Conservation (phyloP, 2,888 invertebrate species). For the Scaptomyza caliginosa region DNA sequence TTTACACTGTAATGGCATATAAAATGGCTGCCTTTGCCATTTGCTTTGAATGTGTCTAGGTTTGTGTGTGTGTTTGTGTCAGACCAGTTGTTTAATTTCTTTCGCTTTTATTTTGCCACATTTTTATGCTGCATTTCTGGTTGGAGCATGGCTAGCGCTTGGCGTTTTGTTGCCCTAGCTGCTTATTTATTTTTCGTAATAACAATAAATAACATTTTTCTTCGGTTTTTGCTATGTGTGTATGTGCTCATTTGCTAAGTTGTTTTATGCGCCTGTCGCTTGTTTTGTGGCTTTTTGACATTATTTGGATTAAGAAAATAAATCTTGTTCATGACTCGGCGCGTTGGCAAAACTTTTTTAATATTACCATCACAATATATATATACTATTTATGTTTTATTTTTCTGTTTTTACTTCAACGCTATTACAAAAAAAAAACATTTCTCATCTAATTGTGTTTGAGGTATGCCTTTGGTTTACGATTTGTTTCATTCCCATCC, state of each 20-base stretch:
- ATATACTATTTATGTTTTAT: background rate
- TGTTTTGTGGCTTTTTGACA: slow-evolving; percentile 79
- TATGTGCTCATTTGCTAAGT: slow-evolving; percentile 69
- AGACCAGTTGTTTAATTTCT: slow-evolving; percentile 77
- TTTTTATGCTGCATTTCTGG: slow-evolving; percentile 57
- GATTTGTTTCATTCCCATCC: slow-evolving; percentile 2
- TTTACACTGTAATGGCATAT: slow-evolving; percentile 77
- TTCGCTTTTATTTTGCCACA: slow-evolving; percentile 72
- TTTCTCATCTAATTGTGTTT: background rate
- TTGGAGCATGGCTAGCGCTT: slow-evolving; percentile 43
- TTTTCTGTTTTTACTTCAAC: background rate
- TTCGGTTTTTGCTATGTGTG: slow-evolving; percentile 45
- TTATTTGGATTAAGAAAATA: slow-evolving; percentile 78
- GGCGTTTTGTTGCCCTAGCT: slow-evolving; percentile 40
- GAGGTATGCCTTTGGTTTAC: background rate
- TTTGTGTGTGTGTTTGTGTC: slow-evolving; percentile 14
- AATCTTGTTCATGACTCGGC: slow-evolving; percentile 55
- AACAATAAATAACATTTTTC: slow-evolving; percentile 79
- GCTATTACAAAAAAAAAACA: background rate
- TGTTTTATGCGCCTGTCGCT: slow-evolving; percentile 78
- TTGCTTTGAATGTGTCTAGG: slow-evolving; percentile 21
- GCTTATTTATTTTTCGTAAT: slow-evolving; percentile 79
- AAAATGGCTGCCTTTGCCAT: slow-evolving; percentile 66
- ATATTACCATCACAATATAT: slow-evolving; percentile 16
- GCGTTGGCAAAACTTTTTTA: slow-evolving; percentile 38